A percentile compares a stretch with the other conserved stretches of the same genome.
Evolutionary conservation across 2,888 invertebrate genomes (phyloP).

Genomic region (Coleophora deauratella): DNA sequence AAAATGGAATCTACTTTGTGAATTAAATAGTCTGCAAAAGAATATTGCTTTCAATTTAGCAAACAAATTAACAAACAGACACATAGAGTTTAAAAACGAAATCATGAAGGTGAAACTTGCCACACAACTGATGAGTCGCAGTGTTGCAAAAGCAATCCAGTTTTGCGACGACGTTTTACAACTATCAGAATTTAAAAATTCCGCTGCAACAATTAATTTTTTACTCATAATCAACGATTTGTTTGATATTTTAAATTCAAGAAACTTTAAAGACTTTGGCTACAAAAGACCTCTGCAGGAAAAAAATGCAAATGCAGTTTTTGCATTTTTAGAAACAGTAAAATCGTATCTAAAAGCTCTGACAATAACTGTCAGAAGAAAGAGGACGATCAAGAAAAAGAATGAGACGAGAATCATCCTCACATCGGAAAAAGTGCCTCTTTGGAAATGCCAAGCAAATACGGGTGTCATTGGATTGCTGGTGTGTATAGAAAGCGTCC

Average conservation of each 20-base stretch:
- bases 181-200: not conserved
- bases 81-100: conserved; percentile 10
- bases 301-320: not conserved
- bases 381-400: not conserved
- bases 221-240: conserved; percentile 7
- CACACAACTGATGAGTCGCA: conserved; percentile 9
- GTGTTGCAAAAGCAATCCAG: conserved; percentile 12
- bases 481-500: conserved; percentile 3
- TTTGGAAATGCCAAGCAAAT: not conserved
- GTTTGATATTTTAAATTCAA: conserved; percentile 2
- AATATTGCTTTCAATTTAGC: conserved; percentile 6
- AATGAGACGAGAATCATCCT: not conserved
- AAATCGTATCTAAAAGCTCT: conserved; percentile 2
- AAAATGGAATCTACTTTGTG: not conserved
- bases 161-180: not conserved
- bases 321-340: conserved; percentile 4
- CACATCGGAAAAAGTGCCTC: not conserved
- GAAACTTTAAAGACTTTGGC: conserved; percentile 6
- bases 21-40: conserved; percentile 5
- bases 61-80: conserved; percentile 11
- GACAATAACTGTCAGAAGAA: not conserved
- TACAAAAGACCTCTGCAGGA: conserved; percentile 2
- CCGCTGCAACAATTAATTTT: conserved; percentile 4
- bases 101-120: conserved; percentile 2
- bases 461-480: conserved; percentile 2